phyloP scores from a whole-genome alignment of 2,888 invertebrate genomes.

The Lithophane ornitopus region DNA sequence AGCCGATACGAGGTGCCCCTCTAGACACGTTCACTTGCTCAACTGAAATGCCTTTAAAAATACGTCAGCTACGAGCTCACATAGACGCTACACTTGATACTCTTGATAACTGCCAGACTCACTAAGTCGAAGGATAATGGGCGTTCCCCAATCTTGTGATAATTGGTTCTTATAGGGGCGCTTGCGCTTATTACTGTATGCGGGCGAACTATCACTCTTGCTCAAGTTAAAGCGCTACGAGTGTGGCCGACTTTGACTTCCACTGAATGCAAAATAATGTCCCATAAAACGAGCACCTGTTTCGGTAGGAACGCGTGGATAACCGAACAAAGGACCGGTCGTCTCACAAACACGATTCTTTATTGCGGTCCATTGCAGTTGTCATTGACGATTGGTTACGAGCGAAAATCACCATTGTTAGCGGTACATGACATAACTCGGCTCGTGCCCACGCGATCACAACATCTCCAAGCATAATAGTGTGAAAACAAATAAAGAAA shows the following conservation, averaged over 20 bases:
- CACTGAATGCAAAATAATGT: slow-evolving; percentile 69
- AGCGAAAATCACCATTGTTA: slow-evolving; percentile 81
- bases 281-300: slow-evolving; percentile 79
- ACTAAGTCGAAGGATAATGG: slow-evolving; percentile 72
- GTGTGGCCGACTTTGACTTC: slow-evolving; percentile 64
- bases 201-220: slow-evolving; percentile 77
- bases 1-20: slow-evolving; percentile 85
- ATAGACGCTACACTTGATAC: slow-evolving; percentile 50
- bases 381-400: slow-evolving; percentile 81
- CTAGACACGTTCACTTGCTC: slow-evolving; percentile 89
- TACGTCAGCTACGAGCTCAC: slow-evolving; percentile 66
- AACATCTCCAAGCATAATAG: slow-evolving; percentile 70
- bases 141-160: slow-evolving; percentile 75
- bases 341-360: slow-evolving; percentile 79
- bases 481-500: slow-evolving; percentile 76
- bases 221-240: slow-evolving; percentile 62
- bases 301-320: slow-evolving; percentile 74
- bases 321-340: slow-evolving; percentile 78
- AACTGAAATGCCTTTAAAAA: slow-evolving; percentile 75
- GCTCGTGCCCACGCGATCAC: slow-evolving; percentile 77
- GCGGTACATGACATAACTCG: slow-evolving; percentile 79
- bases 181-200: slow-evolving; percentile 78
- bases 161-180: slow-evolving; percentile 84
- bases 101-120: slow-evolving; percentile 38
- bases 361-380: slow-evolving; percentile 80